Evolutionary conservation across 2,888 invertebrate genomes (phyloP), one percentile per base, ranked within the genome.

Genomic region (Antheraea assamensis): DNA sequence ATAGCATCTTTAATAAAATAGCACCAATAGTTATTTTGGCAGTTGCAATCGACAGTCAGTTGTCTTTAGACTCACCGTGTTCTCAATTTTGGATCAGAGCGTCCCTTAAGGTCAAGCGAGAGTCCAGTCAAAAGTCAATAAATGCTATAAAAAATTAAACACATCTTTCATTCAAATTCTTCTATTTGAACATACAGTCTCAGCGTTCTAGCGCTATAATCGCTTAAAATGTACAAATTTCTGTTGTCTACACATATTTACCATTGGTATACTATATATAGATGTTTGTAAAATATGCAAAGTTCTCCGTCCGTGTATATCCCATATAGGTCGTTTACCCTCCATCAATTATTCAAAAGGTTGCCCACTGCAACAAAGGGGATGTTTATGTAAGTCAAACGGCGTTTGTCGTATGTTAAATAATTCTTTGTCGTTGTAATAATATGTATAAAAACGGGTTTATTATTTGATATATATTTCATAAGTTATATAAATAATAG

Each of bases 341-440:
- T 64, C 27, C 61, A 64, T 64, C 61, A 64, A 64, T 64, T 64
- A 64, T 64, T 64, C 61, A 64, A 64, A 30, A 64, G 61, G 61
- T 64, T 64, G 27, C 27, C 30, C 61, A 64, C 27, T 30, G 30
- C 61, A 64, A 64, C 61, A 64, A 64, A 64, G 15, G 61, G 61
- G 61, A 64, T 30, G 61, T 64, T 64, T 64, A 30, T 64, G 27
- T 30, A 30, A 64, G 61, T 30, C 61, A 64, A 64, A 64, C 61
- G 30, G 24, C 58, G 58, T 64, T 64, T 64, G 61, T 64, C 61
- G 17, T 30, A 64, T 64, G 61, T 30, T 64, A 30, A 64, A 64
- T 27, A 27, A 30, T 64, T 64, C 61, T 64, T 27, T 27, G 61
- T 30, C 27, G 27, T 58, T 21, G 24, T 58, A 58, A 64, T 30